phyloP scores from a whole-genome alignment of 2,888 invertebrate species.

The Dendrolimus houi region DNA sequence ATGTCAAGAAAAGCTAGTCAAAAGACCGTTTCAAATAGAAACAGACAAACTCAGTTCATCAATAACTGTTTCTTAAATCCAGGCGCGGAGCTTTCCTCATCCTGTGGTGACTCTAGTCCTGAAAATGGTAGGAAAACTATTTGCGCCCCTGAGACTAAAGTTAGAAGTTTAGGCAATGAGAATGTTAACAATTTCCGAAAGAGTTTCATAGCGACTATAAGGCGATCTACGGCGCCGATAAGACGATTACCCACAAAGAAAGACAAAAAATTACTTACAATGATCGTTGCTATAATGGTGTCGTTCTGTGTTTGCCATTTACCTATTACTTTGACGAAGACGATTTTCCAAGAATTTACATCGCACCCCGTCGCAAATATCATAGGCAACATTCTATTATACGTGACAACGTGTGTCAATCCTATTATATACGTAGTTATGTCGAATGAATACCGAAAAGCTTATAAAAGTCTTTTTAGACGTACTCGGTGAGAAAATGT shows the following conservation, averaged over 20 bases:
- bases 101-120: conserved; percentile 23
- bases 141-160: conserved; percentile 24
- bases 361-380: conserved; percentile 82
- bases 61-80: conserved; percentile 25
- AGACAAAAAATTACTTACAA: conserved; percentile 84
- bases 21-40: background rate
- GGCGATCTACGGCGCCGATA: conserved; percentile 38
- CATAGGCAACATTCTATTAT: conserved; percentile 89
- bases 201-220: conserved; percentile 44
- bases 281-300: conserved; percentile 94
- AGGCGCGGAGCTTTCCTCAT: conserved; percentile 38
- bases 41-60: conserved; percentile 8
- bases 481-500: conserved; percentile 47
- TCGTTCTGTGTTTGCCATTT: conserved; percentile 93
- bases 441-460: conserved; percentile 93
- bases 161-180: conserved; percentile 27
- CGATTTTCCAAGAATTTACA: conserved; percentile 79
- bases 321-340: conserved; percentile 92
- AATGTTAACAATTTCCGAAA: conserved; percentile 29
- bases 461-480: conserved; percentile 86
- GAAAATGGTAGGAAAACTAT: conserved; percentile 43
- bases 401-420: conserved; percentile 91
- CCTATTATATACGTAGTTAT: conserved; percentile 95
- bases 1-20: conserved; percentile 1
- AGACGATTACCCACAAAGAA: conserved; percentile 83